Evolutionary conservation across 1,140 invertebrate species (phyloP).

Genomic region (Plodia interpunctella): DNA sequence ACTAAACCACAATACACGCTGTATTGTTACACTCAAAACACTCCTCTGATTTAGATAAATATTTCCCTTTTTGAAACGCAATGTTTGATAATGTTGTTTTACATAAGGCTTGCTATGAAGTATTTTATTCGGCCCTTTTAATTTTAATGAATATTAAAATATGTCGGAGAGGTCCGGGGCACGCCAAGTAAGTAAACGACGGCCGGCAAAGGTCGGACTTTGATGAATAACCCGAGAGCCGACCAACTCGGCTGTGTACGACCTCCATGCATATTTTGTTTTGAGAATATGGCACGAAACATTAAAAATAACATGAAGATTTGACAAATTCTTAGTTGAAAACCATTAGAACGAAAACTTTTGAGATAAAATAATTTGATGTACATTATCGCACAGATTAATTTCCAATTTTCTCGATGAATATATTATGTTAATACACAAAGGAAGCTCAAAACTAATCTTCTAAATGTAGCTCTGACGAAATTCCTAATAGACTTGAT

Average conservation of each 20-base stretch:
- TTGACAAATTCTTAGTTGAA: too few species aligned
- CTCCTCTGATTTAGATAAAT: too few species aligned
- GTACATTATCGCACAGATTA: background rate
- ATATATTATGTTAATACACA: background rate
- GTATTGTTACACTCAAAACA: too few species aligned
- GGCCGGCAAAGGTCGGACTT: conserved; percentile 17
- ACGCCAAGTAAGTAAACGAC: conserved; percentile 17
- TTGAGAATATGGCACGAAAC: background rate
- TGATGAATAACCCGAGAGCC: conserved; percentile 15
- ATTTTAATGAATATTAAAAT: conserved; percentile 24
- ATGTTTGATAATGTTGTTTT: background rate
- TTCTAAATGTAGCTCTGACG: background rate
- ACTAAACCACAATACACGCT: too few species aligned
- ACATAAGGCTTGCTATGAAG: background rate
- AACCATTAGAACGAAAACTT: too few species aligned
- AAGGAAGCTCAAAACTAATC: background rate
- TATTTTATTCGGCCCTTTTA: conserved; percentile 13
- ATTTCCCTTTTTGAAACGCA: too few species aligned
- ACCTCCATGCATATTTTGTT: background rate
- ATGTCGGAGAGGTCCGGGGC: conserved; percentile 9
- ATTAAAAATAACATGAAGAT: too few species aligned
- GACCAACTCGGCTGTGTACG: background rate
- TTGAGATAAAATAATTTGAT: too few species aligned
- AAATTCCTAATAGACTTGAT: background rate
- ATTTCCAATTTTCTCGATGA: background rate